Conservation (phyloP, 1,140 invertebrate genomes). For the Magallana gigas region DNA sequence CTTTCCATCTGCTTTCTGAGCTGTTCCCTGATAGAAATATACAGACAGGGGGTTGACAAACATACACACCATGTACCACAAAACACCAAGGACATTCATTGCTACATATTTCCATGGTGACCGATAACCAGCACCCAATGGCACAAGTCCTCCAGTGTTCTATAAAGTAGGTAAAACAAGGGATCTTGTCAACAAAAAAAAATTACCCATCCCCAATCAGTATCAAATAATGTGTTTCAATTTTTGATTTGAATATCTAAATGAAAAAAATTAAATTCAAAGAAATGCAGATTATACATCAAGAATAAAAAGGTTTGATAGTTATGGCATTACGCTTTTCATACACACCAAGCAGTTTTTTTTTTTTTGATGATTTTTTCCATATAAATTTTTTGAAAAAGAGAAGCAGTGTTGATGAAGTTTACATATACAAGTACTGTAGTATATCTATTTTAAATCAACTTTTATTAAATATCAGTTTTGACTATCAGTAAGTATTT, state of each 20-base stretch:
- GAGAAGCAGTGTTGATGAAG: too few relatives aligned
- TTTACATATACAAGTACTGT: too few relatives aligned
- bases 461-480: too few relatives aligned
- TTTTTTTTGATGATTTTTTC: too few relatives aligned
- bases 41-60: slow-evolving; percentile 32
- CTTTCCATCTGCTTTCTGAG: background rate
- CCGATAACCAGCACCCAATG: background rate
- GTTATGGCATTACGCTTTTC: too few relatives aligned
- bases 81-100: slow-evolving; percentile 30
- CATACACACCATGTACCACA: slow-evolving; percentile 27
- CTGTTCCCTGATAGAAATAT: slow-evolving; percentile 24
- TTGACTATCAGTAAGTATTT: too few relatives aligned
- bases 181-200: background rate
- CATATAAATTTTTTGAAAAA: too few relatives aligned
- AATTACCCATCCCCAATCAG: background rate
- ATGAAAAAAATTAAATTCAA: too few relatives aligned
- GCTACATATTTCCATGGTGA: slow-evolving; percentile 27
- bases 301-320: too few relatives aligned
- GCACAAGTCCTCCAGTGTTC: slow-evolving; percentile 25
- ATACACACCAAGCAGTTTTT: too few relatives aligned
- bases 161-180: slow-evolving; percentile 7
- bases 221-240: background rate
- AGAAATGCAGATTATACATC: too few relatives aligned
- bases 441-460: too few relatives aligned
- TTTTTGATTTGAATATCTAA: background rate